These are phyloP conservation scores for Netelia melanura DNA, from an alignment of 2,888 invertebrate genomes.

Conservation along the genomic window DNA sequence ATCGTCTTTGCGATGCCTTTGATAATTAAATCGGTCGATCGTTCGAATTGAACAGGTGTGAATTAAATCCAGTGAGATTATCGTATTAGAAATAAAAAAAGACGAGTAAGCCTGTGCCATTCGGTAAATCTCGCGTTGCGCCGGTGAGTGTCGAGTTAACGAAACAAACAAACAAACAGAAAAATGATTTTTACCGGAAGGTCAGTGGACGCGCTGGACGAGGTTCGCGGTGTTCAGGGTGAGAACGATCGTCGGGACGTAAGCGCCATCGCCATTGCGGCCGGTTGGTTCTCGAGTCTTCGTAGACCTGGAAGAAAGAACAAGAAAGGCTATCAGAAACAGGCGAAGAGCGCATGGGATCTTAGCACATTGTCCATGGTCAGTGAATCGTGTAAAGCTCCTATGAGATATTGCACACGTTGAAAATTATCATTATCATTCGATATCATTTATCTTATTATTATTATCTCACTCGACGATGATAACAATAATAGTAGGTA, in stretches of 20 bases:
- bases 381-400: slow-evolving; percentile 80
- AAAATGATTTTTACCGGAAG: slow-evolving; percentile 82
- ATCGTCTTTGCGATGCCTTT: neutral
- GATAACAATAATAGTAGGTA: no score
- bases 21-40: slow-evolving; percentile 12
- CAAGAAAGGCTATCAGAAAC: slow-evolving; percentile 78
- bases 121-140: neutral
- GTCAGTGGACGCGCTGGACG: slow-evolving; percentile 81
- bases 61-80: neutral
- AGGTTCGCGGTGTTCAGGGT: slow-evolving; percentile 74
- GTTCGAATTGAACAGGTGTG: slow-evolving; percentile 11
- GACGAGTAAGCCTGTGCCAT: neutral
- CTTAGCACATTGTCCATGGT: slow-evolving; percentile 87
- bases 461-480: no score
- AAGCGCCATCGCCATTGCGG: slow-evolving; percentile 85
- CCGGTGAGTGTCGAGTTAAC: neutral
- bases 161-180: slow-evolving; percentile 2
- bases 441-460: no score
- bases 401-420: neutral
- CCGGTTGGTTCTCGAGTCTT: slow-evolving; percentile 93
- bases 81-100: neutral
- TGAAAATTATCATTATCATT: neutral
- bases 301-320: slow-evolving; percentile 87
- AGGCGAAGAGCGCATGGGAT: slow-evolving; percentile 87
- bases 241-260: slow-evolving; percentile 76